These are phyloP conservation scores for Myotis lucifugus DNA, from an alignment of 2,113 vertebrate genomes.

Conservation along the genomic window DNA sequence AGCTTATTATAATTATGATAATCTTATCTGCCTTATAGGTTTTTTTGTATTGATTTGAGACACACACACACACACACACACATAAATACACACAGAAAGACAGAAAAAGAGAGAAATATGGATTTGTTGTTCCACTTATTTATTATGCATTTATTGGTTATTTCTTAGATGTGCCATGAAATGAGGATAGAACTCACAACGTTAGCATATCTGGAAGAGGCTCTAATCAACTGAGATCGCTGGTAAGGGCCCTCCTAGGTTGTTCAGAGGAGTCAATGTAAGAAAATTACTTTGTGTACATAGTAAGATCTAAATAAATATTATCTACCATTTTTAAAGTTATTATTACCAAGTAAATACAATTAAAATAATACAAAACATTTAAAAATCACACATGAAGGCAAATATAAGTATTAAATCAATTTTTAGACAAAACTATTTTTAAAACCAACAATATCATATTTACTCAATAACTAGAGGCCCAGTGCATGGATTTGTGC, in stretches of 20 bases:
- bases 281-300: background rate
- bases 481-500: no score
- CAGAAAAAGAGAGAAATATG: background rate
- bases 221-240: background rate
- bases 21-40: no score
- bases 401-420: background rate
- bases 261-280: background rate
- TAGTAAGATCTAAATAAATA: background rate
- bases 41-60: background rate
- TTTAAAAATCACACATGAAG: background rate
- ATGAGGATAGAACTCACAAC: background rate
- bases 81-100: no score
- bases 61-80: background rate
- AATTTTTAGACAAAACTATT: background rate
- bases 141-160: background rate
- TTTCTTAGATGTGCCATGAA: background rate
- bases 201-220: background rate
- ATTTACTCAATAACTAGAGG: background rate
- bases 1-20: background rate
- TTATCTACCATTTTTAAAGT: background rate
- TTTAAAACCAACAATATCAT: background rate
- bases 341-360: background rate
- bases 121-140: background rate
- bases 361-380: background rate
- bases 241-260: background rate